A percentile compares a stretch with the other conserved stretches of the same genome.
Conservation (phyloP, 2,113 vertebrate species). For the Zosterops japonicus region DNA sequence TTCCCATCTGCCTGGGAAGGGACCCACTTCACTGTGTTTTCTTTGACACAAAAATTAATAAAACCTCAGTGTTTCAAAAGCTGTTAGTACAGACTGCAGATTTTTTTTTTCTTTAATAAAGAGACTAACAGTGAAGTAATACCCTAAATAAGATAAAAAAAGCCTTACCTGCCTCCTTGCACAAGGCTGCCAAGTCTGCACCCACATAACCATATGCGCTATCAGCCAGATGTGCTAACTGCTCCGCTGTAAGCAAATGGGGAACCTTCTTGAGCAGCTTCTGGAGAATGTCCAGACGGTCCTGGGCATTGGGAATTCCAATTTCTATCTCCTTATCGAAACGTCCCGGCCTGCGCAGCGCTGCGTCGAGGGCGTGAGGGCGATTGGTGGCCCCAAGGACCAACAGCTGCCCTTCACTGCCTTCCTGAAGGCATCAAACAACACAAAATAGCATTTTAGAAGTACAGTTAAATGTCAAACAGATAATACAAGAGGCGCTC, state of each 20-base stretch:
- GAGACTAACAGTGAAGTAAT: neutral
- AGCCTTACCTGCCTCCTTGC: slow-evolving; percentile 91
- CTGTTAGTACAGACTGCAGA: neutral
- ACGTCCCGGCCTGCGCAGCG: slow-evolving; percentile 88
- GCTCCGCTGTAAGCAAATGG: slow-evolving; percentile 69
- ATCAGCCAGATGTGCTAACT: slow-evolving; percentile 82
- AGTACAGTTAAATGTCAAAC: neutral
- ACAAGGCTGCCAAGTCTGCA: slow-evolving; percentile 90
- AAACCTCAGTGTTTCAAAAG: neutral
- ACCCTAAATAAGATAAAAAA: neutral
- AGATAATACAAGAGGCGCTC: neutral
- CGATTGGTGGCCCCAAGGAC: slow-evolving; percentile 95
- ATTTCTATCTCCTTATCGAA: slow-evolving; percentile 98
- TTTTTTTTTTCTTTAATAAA: neutral
- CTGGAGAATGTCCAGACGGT: slow-evolving; percentile 86
- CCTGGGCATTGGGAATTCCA: slow-evolving; percentile 84
- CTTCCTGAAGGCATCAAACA: slow-evolving; percentile 77
- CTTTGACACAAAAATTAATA: neutral
- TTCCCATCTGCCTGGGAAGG: neutral
- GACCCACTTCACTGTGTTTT: neutral
- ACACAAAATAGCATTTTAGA: neutral
- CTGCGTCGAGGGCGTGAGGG: slow-evolving; percentile 89
- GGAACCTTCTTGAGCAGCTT: slow-evolving; percentile 82
- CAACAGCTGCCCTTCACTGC: slow-evolving; percentile 86
- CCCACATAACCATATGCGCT: slow-evolving; percentile 91